Percentiles rank a stretch among this genome's conserved stretches.
phyloP scores from a whole-genome alignment of 2,113 vertebrate genomes.

The Ailurus styani region DNA sequence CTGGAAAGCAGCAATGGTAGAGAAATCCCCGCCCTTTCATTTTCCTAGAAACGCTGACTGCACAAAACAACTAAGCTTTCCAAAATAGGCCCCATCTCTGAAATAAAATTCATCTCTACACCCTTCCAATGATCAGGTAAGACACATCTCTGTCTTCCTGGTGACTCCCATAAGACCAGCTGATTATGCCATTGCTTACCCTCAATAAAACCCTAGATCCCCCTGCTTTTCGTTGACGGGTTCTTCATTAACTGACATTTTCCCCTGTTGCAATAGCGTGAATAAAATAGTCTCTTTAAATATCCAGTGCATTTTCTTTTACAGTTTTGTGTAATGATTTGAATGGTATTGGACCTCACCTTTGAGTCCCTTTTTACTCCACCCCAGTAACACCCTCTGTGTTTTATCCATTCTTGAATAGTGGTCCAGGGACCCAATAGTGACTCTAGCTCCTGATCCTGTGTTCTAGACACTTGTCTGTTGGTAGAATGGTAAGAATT shows the following conservation, averaged over 20 bases:
- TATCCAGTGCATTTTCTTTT: too few relatives aligned
- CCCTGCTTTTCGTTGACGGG: background rate
- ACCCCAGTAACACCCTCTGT: background rate
- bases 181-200: background rate
- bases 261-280: background rate
- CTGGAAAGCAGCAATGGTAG: background rate
- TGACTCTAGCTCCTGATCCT: background rate
- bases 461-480: background rate
- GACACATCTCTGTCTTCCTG: background rate
- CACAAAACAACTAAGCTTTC: background rate
- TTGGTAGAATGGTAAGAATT: background rate
- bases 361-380: background rate
- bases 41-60: background rate
- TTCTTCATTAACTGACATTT: background rate
- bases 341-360: background rate
- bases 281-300: background rate
- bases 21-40: background rate
- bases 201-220: background rate
- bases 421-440: accelerated
- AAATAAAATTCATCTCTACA: too few relatives aligned
- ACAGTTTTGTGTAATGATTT: background rate
- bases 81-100: too few relatives aligned
- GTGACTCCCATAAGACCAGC: too few relatives aligned
- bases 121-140: background rate
- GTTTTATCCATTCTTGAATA: background rate